Evolutionary conservation across 1,140 invertebrate species (phyloP).

Genomic region (Anastrepha ludens): DNA sequence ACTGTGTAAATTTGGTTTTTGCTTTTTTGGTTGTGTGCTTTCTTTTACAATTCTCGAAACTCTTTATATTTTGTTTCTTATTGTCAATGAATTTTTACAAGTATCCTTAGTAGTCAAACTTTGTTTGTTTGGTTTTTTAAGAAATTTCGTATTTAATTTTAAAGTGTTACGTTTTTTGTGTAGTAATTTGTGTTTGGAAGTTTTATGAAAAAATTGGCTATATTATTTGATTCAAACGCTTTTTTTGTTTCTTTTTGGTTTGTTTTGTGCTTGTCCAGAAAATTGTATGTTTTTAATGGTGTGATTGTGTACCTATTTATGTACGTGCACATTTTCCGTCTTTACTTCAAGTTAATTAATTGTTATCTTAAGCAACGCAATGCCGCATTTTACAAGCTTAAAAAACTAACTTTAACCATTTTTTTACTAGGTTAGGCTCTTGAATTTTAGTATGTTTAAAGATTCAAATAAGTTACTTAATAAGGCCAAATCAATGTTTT

Average conservation of each 20-base stretch:
- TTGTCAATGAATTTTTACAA: constrained; percentile 60
- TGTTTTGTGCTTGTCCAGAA: too few species aligned
- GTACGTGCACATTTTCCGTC: not conserved
- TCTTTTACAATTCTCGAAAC: constrained; percentile 53
- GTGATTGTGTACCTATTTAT: too few species aligned
- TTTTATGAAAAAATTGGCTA: constrained; percentile 24
- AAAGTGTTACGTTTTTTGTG: not conserved
- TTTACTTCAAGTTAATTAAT: not conserved
- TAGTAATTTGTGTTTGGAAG: constrained; percentile 1
- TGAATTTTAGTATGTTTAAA: constrained; percentile 37
- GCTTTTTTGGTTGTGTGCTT: not conserved
- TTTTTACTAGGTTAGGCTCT: constrained; percentile 47
- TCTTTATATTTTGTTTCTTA: constrained; percentile 55
- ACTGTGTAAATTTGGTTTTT: not conserved
- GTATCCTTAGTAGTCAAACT: constrained; percentile 57
- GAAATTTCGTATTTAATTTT: not conserved
- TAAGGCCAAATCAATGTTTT: constrained; percentile 54
- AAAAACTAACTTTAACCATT: constrained; percentile 54
- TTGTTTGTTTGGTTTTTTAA: not conserved
- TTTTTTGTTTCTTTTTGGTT: not conserved
- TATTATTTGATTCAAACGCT: not conserved
- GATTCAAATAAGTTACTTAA: constrained; percentile 44
- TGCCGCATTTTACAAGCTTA: constrained; percentile 44
- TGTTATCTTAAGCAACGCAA: constrained; percentile 55
- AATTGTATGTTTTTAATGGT: too few species aligned